These are phyloP conservation scores for Helogale parvula DNA, from an alignment of 2,113 vertebrate genomes.

Conservation along the genomic window DNA sequence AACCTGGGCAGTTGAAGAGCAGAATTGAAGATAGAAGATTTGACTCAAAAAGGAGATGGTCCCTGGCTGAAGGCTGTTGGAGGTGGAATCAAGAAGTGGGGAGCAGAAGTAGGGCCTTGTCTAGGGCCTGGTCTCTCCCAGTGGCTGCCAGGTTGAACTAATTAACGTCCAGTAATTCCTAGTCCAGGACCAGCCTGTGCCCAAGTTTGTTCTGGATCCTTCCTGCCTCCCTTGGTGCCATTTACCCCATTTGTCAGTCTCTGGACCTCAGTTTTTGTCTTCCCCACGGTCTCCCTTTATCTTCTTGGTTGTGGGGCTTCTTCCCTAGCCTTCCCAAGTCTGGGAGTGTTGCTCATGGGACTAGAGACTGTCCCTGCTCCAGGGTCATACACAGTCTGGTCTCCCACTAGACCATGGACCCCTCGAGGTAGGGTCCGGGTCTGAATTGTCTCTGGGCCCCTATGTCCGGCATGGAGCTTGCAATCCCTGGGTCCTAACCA, in stretches of 20 bases:
- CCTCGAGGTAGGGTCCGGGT: not conserved
- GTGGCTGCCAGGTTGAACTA: not conserved
- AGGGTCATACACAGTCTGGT: not conserved
- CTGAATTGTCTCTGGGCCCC: slow-evolving; percentile 1
- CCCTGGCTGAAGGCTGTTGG: not conserved
- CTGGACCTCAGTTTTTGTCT: not conserved
- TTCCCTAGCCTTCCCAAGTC: not conserved
- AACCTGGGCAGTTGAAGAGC: not conserved
- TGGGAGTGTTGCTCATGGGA: not conserved
- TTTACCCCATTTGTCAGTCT: not conserved
- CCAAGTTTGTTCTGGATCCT: not conserved
- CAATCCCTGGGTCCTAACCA: not conserved
- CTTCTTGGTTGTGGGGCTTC: not conserved
- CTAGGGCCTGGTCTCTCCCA: not conserved
- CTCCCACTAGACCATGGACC: not conserved
- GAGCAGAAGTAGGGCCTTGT: not conserved
- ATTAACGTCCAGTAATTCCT: not conserved
- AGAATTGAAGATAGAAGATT: not conserved
- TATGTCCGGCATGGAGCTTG: not conserved
- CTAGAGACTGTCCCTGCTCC: not conserved
- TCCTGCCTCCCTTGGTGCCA: not conserved
- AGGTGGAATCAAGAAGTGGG: not conserved
- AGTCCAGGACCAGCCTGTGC: not conserved
- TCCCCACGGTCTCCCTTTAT: not conserved
- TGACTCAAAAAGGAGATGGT: not conserved